Evolutionary conservation across 2,888 invertebrate species (phyloP).

Genomic region (Bugulina stolonifera): DNA sequence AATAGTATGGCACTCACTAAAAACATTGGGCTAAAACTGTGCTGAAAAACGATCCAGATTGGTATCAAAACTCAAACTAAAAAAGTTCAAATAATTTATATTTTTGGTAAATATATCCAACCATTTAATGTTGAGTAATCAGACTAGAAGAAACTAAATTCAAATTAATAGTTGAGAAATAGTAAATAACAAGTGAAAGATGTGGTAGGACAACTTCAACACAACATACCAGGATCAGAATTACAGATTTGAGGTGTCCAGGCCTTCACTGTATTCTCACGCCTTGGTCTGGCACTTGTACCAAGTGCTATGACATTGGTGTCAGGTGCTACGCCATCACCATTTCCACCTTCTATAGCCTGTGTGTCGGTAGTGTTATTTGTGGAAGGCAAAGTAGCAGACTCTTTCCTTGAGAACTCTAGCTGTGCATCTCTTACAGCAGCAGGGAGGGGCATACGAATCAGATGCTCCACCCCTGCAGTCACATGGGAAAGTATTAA

Average conservation of each 20-base stretch:
- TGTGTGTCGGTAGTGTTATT: not conserved
- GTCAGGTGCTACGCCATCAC: not conserved
- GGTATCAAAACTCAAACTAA: no score
- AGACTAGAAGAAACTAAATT: no score
- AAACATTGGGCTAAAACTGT: no score
- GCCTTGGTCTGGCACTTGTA: not conserved
- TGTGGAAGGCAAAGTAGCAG: not conserved
- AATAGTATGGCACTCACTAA: no score
- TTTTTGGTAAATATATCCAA: no score
- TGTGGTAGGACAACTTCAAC: no score
- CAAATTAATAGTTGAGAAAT: no score
- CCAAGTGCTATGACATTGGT: not conserved
- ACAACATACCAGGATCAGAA: conserved; percentile 7
- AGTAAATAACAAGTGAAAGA: no score
- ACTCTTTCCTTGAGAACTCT: not conserved
- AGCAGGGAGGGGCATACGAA: not conserved
- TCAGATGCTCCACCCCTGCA: conserved; percentile 6
- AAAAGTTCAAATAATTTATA: no score
- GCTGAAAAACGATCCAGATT: no score
- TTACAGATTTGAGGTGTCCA: not conserved
- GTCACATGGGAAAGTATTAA: no score
- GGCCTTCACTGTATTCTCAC: conserved; percentile 3
- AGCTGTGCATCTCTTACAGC: not conserved
- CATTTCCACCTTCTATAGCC: not conserved
- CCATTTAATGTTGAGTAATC: no score